Evolutionary conservation across 1,140 invertebrate species (phyloP).

Genomic region (Atta colombica): DNA sequence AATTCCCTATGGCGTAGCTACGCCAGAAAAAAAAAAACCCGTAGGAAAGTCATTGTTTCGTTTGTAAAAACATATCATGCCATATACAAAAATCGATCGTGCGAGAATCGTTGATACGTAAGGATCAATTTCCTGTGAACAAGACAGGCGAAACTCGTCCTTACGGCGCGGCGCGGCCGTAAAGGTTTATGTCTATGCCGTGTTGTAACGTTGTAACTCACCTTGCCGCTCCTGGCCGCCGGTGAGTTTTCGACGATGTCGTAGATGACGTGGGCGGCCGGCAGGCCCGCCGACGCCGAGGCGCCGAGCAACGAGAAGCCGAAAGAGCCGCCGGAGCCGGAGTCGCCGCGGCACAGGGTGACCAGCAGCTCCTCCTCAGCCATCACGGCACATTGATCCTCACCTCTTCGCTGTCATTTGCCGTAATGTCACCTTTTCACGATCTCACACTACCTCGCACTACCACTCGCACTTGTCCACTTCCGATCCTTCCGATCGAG

Average conservation of each 20-base stretch:
- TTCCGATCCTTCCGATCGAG: background rate
- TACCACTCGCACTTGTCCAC: background rate
- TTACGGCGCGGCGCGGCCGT: background rate
- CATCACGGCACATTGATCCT: constrained; percentile 87
- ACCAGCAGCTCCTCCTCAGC: constrained; percentile 95
- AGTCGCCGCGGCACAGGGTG: constrained; percentile 93
- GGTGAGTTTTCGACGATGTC: constrained; percentile 96
- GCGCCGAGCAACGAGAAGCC: constrained; percentile 96
- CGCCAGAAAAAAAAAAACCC: background rate
- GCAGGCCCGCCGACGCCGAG: constrained; percentile 94
- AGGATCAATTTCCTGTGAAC: background rate
- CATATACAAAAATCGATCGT: constrained; percentile 22
- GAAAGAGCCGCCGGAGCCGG: constrained; percentile 92
- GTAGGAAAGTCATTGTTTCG: background rate
- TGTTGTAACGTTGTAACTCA: constrained; percentile 85
- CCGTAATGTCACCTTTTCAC: constrained; percentile 25
- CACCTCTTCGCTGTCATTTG: constrained; percentile 67
- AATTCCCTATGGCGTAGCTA: background rate
- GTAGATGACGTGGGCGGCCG: constrained; percentile 93
- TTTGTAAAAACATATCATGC: background rate
- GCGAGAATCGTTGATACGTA: constrained; percentile 12
- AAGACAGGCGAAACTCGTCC: background rate
- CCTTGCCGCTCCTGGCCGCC: constrained; percentile 95
- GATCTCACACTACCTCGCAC: background rate
- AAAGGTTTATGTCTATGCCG: no score